Evolutionary conservation across 2,888 invertebrate genomes (phyloP).

Genomic region (Congeria kusceri): DNA sequence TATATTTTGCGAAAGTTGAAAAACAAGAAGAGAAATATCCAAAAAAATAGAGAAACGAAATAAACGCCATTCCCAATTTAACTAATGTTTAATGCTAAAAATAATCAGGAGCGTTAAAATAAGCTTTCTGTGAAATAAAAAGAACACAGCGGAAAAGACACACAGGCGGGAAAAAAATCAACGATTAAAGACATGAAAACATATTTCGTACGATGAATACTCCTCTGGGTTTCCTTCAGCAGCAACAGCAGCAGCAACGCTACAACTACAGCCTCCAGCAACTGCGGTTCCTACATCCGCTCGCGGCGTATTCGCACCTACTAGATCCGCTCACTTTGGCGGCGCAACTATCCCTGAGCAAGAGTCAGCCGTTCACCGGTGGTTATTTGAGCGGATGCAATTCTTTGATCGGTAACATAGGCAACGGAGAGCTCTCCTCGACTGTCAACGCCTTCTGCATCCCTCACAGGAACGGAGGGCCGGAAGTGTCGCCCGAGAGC

Average conservation of each 20-base stretch:
- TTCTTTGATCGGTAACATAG: constrained; percentile 42
- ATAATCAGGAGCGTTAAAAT: too few species aligned
- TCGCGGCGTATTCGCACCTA: constrained; percentile 58
- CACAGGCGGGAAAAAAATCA: too few species aligned
- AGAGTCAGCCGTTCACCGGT: constrained; percentile 43
- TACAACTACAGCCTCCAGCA: constrained; percentile 48
- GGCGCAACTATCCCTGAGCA: constrained; percentile 50
- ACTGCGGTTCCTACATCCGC: constrained; percentile 53
- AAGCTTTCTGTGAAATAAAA: too few species aligned
- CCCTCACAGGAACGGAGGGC: constrained; percentile 11
- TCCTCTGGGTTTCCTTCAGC: constrained; percentile 51
- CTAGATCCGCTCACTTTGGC: constrained; percentile 57
- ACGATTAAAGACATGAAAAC: too few species aligned
- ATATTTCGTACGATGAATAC: constrained; percentile 28
- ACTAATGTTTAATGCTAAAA: too few species aligned
- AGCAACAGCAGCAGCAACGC: constrained; percentile 39
- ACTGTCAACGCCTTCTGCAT: constrained; percentile 18
- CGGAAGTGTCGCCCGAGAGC: constrained; percentile 50
- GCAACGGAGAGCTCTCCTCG: constrained; percentile 32
- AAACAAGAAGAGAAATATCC: too few species aligned
- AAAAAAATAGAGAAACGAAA: too few species aligned
- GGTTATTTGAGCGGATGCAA: constrained; percentile 49
- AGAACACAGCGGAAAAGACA: too few species aligned
- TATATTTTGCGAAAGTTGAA: too few species aligned
- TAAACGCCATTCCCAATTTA: too few species aligned